A percentile compares a stretch with the other conserved stretches of the same genome.
phyloP scores from a whole-genome alignment of 2,797 vertebrate genomes.

The Channallabes apus region DNA sequence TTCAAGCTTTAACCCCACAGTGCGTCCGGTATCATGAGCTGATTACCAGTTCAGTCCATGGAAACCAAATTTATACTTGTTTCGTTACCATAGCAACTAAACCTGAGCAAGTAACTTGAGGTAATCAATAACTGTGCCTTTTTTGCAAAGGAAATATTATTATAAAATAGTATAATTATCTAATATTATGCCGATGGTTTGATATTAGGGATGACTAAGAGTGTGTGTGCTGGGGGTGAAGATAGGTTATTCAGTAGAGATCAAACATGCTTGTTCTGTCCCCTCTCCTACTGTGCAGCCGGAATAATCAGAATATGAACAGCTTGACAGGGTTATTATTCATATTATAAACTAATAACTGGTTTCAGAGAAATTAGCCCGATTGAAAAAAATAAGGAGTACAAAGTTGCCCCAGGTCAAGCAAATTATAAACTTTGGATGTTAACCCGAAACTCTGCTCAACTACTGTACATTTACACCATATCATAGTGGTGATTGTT shows the following conservation, averaged over 20 bases:
- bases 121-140: not conserved
- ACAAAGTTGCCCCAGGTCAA: not conserved
- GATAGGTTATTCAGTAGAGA: not conserved
- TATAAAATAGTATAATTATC: not conserved
- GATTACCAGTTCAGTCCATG: slow-evolving; percentile 25
- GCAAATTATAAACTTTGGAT: not conserved
- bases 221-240: not conserved
- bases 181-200: not conserved
- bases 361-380: not conserved
- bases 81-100: slow-evolving; percentile 41
- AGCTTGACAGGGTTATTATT: not conserved
- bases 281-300: not conserved
- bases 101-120: slow-evolving; percentile 21
- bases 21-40: not conserved
- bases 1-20: slow-evolving; percentile 15
- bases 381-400: not conserved
- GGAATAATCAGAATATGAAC: not conserved
- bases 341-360: not conserved
- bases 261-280: not conserved
- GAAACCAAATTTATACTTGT: slow-evolving; percentile 18
- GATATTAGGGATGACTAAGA: not conserved
- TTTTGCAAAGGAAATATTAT: not conserved
- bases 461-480: not conserved
- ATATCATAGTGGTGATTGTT: not conserved
- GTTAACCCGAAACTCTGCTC: not conserved